Evolutionary conservation across 2,888 invertebrate species (phyloP), one percentile per base, ranked within the genome.

Genomic region (Periphyllus acericola): DNA sequence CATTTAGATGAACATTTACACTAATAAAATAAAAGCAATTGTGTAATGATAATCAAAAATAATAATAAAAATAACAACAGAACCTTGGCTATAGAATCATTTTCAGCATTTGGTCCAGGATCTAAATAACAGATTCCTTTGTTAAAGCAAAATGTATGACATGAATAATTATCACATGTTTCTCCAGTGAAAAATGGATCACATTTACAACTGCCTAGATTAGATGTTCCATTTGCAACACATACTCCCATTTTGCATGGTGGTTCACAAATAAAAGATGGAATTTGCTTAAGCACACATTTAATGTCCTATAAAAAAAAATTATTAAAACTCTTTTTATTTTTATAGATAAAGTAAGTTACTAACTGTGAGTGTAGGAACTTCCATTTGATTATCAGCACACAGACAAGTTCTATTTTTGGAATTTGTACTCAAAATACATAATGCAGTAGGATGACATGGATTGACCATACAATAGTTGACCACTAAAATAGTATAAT

Each of bases 361-460:
- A 87, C 60, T 87, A 75, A 87, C 87, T n/a, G 72, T 86, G 14
- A 76, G 46, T 34, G 79, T 81, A 5, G 60, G 46, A 3, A 79
- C 71, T 75, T 83, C 83, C 32, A 71, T 83, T 81, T 89, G 89
- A 0, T 93, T 93, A 91, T 93, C 93, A 84, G 94, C 93, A 89
- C 94, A 94, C 89, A 93, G 92, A 90, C 94, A 94, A 40, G 92
- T 91, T 83, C 88, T 78, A 68, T 87, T 89, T 52, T 84, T 90
- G 72, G 52, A 74, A 71, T 89, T 85, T 6, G 82, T 84, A 86
- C 86, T 80, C 17, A 55, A 40, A 72, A 92, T 91, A 91, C 94
- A 94, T 90, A 96, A 93, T 71, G 95, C 95, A 89, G 93, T 93
- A 81, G 92, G 91, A 90, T 94, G 93, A 91, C 96, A 96, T 25